Evolutionary conservation across 2,888 invertebrate genomes (phyloP), one percentile per base, ranked within the genome.

Genomic region (Acanthococcus lagerstroemiae): DNA sequence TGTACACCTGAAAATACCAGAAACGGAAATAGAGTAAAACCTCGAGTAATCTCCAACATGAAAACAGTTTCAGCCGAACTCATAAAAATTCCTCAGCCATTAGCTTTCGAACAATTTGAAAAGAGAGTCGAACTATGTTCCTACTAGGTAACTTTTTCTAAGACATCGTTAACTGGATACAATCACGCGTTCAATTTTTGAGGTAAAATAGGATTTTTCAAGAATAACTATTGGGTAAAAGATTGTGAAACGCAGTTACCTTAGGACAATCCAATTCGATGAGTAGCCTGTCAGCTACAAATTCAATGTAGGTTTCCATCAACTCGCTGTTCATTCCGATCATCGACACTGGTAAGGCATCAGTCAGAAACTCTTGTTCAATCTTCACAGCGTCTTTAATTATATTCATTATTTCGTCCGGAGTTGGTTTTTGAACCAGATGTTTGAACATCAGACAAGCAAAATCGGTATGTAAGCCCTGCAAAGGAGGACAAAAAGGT

Each of bases 301-400:
- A 99, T 79, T 99, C 96, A 66, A 99, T 99, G 78, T 99, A 99
- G 69, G 78, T 99, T 1, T 88, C 89, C 97, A 99, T 99, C 2
- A 95, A 83, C 0, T 83, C 82, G 74, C 94, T 91, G 78, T 99
- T 99, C 97, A 99, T 99, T 70, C 99, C 99, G 71, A 99, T 90
- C 75, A 99, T 83, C 68, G 88, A 83, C 4, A 90, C 90, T 0
- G 99, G 97, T 65, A 99, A 80, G 0, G 99, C 95, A 66, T 95
- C 93, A 0, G 96, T 95, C 25, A 99, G 82, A 79, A 99, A 99
- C 78, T 97, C 95, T 77, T 96, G 90, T 77, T 99, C 99, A 70
- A 99, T 97, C 52, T 75, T 77, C 0, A 99, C 99, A 0, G 99
- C 99, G 72, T 99, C 95, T 58, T 80, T 79, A 67, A 99, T 88